Conservation (phyloP, 1,140 invertebrate genomes). For the Brachionus plicatilis region DNA sequence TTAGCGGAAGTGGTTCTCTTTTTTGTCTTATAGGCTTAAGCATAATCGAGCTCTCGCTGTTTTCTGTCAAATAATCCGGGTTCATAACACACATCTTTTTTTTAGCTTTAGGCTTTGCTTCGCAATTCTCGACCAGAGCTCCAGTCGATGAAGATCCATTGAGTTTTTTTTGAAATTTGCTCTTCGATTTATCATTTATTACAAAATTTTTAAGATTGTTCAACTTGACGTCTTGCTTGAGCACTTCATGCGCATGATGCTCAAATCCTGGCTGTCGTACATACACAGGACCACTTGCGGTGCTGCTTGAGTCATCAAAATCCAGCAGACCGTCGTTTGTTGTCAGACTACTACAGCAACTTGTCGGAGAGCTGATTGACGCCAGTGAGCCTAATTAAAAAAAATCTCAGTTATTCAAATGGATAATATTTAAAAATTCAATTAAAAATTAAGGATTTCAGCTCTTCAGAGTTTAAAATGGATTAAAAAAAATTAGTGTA, state of each 20-base stretch:
- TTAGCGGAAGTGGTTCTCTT: constrained; percentile 59
- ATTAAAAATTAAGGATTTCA: background rate
- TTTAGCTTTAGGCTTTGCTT: background rate
- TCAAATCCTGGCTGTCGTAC: constrained; percentile 50
- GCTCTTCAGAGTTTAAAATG: too few species aligned
- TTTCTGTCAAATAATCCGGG: background rate
- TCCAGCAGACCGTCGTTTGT: constrained; percentile 47
- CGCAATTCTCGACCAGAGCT: background rate
- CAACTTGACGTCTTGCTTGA: background rate
- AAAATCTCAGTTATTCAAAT: too few species aligned
- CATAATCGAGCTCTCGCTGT: background rate
- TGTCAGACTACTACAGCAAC: constrained; percentile 1
- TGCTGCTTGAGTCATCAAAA: constrained; percentile 47
- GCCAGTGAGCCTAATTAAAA: background rate
- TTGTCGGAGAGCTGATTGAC: background rate
- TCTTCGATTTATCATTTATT: background rate
- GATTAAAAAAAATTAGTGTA: too few species aligned
- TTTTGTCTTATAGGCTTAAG: constrained; percentile 31
- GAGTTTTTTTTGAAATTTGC: background rate
- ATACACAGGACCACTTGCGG: constrained; percentile 55
- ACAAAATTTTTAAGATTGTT: constrained; percentile 25
- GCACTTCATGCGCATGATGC: constrained; percentile 20
- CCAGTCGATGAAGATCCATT: constrained; percentile 6
- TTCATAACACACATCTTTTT: constrained; percentile 17
- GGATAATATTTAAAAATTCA: too few species aligned